Percentiles rank a stretch among this genome's conserved stretches.
Conservation (phyloP, 30 jellyfish, hydroid and myxozoan genomes). For the Cassiopea andromeda region DNA sequence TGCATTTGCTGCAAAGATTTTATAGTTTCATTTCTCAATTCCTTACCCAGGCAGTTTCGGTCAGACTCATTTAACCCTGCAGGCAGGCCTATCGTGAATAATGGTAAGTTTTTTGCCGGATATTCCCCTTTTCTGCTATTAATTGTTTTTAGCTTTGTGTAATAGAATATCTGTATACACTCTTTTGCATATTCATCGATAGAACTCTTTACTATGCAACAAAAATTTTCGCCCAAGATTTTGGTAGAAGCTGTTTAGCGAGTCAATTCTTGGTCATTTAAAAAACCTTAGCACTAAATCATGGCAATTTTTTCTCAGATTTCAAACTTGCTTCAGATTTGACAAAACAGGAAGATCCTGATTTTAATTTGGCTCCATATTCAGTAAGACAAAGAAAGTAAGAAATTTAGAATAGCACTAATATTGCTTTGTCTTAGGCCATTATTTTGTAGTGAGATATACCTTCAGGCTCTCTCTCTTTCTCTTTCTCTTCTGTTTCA, state of each 20-base stretch:
- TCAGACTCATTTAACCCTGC: slow-evolving; percentile 87
- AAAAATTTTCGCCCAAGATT: no score
- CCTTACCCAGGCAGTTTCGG: slow-evolving; percentile 66
- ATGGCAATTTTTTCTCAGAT: slow-evolving; percentile 44
- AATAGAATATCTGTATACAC: no score
- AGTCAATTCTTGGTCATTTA: no score
- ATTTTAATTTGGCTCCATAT: slow-evolving; percentile 78
- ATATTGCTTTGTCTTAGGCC: not conserved
- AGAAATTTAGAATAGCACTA: not conserved
- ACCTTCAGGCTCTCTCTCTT: no score
- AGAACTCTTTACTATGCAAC: no score
- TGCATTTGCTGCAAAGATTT: not conserved
- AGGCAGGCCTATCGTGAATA: slow-evolving; percentile 57
- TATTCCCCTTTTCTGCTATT: no score
- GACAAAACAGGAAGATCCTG: slow-evolving; percentile 80
- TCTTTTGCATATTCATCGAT: no score
- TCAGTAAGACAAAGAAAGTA: slow-evolving; percentile 76
- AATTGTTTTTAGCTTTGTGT: not conserved
- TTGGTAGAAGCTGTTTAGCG: no score
- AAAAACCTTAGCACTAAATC: not conserved
- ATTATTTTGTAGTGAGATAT: no score
- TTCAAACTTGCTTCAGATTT: slow-evolving; percentile 86
- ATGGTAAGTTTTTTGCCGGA: slow-evolving; percentile 32
- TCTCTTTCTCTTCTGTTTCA: no score
- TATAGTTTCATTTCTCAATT: not conserved